Percentiles rank a stretch among this genome's conserved stretches.
Evolutionary conservation across 2,113 vertebrate genomes (phyloP).

Genomic region (Synchiropus splendidus): DNA sequence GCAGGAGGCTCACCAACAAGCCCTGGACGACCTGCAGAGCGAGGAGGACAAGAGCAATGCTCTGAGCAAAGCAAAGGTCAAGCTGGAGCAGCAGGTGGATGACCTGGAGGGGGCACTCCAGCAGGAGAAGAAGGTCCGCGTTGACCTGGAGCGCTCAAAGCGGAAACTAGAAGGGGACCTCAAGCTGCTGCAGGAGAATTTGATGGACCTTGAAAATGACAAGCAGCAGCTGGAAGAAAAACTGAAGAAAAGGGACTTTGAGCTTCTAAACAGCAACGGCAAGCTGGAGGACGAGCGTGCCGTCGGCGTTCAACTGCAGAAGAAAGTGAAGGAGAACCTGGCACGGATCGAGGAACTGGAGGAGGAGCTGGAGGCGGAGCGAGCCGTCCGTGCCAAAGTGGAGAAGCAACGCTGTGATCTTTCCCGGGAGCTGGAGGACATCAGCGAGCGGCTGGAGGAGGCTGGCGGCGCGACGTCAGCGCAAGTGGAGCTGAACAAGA

Average conservation of each 20-base stretch:
- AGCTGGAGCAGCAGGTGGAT: conserved; percentile 88
- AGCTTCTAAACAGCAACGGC: conserved; percentile 64
- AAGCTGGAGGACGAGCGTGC: conserved; percentile 76
- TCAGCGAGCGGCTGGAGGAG: conserved; percentile 58
- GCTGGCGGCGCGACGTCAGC: conserved; percentile 65
- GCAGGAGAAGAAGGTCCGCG: conserved; percentile 79
- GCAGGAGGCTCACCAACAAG: conserved; percentile 90
- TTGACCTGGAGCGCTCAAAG: conserved; percentile 79
- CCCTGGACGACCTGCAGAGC: conserved; percentile 87
- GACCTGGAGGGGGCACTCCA: conserved; percentile 80
- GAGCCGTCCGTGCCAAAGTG: conserved; percentile 50
- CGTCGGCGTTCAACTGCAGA: conserved; percentile 71
- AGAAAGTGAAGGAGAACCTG: conserved; percentile 70
- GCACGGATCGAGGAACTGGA: conserved; percentile 72
- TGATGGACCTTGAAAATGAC: conserved; percentile 82
- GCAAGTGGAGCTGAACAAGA: conserved; percentile 69
- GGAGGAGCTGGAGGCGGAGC: conserved; percentile 58
- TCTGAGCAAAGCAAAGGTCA: conserved; percentile 79
- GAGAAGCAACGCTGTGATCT: conserved; percentile 57
- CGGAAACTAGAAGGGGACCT: conserved; percentile 80
- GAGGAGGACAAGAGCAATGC: conserved; percentile 92
- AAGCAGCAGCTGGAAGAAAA: conserved; percentile 79
- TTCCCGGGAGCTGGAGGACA: conserved; percentile 57
- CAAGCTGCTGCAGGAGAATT: conserved; percentile 74
- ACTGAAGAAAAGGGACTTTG: conserved; percentile 84